Percentiles rank a stretch among this genome's conserved stretches.
Conservation (phyloP, 2,888 invertebrate species). For the Euphydryas editha region DNA sequence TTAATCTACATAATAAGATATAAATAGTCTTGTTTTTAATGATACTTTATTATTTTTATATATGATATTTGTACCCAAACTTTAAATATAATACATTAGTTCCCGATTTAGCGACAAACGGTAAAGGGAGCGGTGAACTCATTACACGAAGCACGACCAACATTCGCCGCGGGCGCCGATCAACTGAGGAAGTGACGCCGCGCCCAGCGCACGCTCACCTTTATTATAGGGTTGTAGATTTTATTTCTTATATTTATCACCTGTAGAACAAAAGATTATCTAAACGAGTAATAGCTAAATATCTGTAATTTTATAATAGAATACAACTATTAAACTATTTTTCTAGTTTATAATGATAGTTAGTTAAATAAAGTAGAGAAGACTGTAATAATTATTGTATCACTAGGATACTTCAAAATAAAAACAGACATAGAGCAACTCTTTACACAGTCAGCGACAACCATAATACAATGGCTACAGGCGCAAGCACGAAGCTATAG, state of each 20-base stretch:
- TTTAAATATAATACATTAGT: constrained; percentile 33
- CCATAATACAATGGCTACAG: constrained; percentile 50
- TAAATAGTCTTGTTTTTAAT: background rate
- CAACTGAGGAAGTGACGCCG: constrained; percentile 69
- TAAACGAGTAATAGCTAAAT: too few species aligned
- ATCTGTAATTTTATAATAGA: too few species aligned
- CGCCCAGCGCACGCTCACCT: constrained; percentile 55
- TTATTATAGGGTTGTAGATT: constrained; percentile 15
- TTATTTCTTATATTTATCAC: too few species aligned
- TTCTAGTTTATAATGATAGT: too few species aligned
- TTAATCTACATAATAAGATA: background rate
- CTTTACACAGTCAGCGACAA: constrained; percentile 23
- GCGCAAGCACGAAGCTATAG: constrained; percentile 51
- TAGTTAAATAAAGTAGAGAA: background rate
- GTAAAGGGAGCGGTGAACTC: constrained; percentile 60
- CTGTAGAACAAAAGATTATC: too few species aligned
- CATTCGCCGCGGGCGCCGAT: constrained; percentile 64
- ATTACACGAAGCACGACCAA: constrained; percentile 73
- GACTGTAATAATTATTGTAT: background rate
- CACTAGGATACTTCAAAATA: background rate
- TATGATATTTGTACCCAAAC: constrained; percentile 41
- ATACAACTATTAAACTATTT: too few species aligned
- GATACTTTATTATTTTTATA: background rate
- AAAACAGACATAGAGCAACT: background rate
- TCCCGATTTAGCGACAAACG: constrained; percentile 52